Percentiles rank a stretch among this genome's conserved stretches.
Evolutionary conservation across 2,797 vertebrate genomes (phyloP).

Genomic region (Arnoldichthys spilopterus): DNA sequence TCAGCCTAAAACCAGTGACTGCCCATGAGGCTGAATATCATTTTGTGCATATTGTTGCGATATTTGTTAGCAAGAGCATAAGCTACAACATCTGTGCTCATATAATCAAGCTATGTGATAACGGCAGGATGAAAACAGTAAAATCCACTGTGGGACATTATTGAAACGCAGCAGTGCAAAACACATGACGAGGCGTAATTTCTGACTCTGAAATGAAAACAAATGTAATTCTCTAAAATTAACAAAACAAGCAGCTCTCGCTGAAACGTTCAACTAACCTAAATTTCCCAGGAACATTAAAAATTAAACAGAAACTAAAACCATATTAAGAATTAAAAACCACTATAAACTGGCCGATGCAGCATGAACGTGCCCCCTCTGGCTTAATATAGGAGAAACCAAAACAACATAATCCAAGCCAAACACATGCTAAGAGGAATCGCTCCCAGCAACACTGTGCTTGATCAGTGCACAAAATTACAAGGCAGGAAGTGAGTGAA

Average conservation of each 20-base stretch:
- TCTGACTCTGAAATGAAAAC: not conserved
- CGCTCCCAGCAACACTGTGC: not conserved
- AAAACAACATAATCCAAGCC: not conserved
- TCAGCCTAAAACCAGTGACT: too few species aligned
- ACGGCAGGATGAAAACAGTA: not conserved
- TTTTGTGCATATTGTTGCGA: not conserved
- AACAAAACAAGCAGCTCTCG: not conserved
- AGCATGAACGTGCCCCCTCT: not conserved
- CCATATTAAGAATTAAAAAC: not conserved
- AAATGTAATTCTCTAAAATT: too few species aligned
- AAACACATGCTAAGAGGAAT: not conserved
- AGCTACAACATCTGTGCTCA: too few species aligned
- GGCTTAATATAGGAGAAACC: not conserved
- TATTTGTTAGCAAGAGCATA: not conserved
- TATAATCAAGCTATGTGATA: too few species aligned
- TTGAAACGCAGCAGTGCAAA: not conserved
- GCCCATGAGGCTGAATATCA: too few species aligned
- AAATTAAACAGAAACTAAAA: not conserved
- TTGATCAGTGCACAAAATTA: not conserved
- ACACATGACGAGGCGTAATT: not conserved
- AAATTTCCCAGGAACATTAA: not conserved
- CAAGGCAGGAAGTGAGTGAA: not conserved
- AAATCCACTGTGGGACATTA: not conserved
- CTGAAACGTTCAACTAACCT: not conserved
- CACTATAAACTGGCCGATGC: not conserved